A percentile compares a stretch with the other conserved stretches of the same genome.
Conservation (phyloP, 1,140 invertebrate species). For the Magallana ariakensis region DNA sequence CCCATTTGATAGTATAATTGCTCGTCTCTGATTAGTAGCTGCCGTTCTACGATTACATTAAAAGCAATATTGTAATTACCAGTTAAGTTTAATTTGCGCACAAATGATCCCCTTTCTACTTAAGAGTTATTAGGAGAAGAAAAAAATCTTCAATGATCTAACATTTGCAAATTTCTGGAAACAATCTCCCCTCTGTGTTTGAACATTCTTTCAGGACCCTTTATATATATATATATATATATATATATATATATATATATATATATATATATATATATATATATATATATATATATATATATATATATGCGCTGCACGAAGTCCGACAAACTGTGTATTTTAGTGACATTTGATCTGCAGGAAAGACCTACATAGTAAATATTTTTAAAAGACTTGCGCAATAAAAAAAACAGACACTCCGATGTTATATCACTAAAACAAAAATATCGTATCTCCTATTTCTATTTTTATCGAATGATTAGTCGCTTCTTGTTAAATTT, state of each 20-base stretch:
- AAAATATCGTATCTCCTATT: not conserved
- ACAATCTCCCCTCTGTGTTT: not conserved
- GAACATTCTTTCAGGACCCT: not conserved
- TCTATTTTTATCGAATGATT: no score
- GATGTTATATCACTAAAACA: not conserved
- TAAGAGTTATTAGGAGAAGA: not conserved
- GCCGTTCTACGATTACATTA: not conserved
- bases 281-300: no score
- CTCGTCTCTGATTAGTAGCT: constrained; percentile 24
- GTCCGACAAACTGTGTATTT: not conserved
- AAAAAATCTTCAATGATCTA: constrained; percentile 16
- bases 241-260: no score
- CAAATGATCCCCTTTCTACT: constrained; percentile 15
- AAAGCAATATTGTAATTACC: constrained; percentile 37
- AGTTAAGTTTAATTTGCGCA: constrained; percentile 33
- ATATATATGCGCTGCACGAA: no score
- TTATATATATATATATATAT: no score
- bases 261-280: no score
- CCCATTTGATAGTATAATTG: not conserved
- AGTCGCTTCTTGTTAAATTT: no score
- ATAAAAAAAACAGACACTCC: no score
- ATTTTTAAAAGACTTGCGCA: not conserved
- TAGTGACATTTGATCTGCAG: no score
- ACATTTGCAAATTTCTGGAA: constrained; percentile 1
- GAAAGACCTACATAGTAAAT: no score